Percentiles rank a stretch among this genome's conserved stretches.
phyloP scores from a whole-genome alignment of 1,140 invertebrate genomes.

The Drosophila sturtevanti region DNA sequence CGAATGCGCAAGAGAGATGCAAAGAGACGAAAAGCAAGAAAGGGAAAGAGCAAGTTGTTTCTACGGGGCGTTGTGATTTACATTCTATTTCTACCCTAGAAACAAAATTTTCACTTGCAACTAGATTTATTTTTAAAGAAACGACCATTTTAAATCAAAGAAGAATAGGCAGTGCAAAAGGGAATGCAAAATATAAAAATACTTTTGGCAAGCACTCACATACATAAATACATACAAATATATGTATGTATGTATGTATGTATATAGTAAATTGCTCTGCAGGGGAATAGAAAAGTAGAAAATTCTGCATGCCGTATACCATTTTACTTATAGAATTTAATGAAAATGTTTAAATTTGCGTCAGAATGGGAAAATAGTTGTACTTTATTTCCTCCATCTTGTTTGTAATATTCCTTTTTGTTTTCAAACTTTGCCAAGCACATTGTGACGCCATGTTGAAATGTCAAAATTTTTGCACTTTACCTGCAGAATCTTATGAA shows the following conservation, averaged over 20 bases:
- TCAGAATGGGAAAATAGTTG: too few species aligned
- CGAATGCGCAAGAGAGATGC: neutral
- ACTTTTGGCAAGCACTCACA: constrained; percentile 44
- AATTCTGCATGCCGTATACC: constrained; percentile 5
- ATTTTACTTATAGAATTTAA: neutral
- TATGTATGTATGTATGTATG: too few species aligned
- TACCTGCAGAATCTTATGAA: neutral
- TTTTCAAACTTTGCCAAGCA: neutral
- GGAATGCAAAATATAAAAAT: constrained; percentile 64
- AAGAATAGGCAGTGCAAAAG: constrained; percentile 33
- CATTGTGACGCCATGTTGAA: neutral
- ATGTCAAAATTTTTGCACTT: neutral
- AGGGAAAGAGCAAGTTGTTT: neutral
- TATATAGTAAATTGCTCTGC: neutral
- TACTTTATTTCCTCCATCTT: too few species aligned
- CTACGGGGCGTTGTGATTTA: constrained; percentile 59
- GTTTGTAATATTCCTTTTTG: too few species aligned
- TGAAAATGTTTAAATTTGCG: too few species aligned
- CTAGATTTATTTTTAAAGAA: constrained; percentile 69
- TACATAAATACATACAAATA: constrained; percentile 3
- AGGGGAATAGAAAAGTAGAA: too few species aligned
- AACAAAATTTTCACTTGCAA: constrained; percentile 67
- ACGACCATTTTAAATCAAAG: constrained; percentile 45
- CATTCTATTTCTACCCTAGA: constrained; percentile 78
- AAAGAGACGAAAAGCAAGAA: neutral